phyloP scores from a whole-genome alignment of 2,797 vertebrate species.

The Melanotaenia nigrans region DNA sequence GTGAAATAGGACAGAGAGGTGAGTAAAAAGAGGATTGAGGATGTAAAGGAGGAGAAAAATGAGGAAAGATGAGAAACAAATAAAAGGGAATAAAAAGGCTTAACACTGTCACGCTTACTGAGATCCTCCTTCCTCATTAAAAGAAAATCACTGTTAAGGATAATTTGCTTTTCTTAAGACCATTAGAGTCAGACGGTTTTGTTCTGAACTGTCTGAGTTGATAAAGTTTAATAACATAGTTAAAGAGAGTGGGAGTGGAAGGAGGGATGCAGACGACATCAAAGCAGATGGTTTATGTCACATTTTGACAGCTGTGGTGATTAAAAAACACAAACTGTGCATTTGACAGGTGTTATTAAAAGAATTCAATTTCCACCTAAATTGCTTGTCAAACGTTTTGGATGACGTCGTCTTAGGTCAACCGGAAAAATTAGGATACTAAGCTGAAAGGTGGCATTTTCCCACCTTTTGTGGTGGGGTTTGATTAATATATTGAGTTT shows the following conservation, averaged over 20 bases:
- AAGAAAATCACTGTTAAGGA: conserved; percentile 48
- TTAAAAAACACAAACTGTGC: no score
- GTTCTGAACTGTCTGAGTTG: conserved; percentile 46
- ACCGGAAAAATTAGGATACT: no score
- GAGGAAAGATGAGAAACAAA: background rate
- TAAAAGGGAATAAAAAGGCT: conserved; percentile 7
- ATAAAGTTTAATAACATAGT: conserved; percentile 57
- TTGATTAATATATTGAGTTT: no score
- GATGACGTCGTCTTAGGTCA: background rate
- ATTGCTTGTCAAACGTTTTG: background rate
- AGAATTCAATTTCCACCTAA: no score
- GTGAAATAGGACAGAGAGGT: conserved; percentile 22
- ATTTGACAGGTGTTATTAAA: conserved; percentile 16
- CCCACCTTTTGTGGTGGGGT: no score
- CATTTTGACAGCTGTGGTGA: conserved; percentile 1
- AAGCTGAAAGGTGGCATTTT: background rate
- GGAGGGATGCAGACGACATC: conserved; percentile 22
- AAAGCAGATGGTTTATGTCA: conserved; percentile 23
- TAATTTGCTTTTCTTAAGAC: conserved; percentile 53
- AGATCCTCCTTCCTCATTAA: conserved; percentile 29
- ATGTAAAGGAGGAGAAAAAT: conserved; percentile 1
- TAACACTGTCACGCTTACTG: background rate
- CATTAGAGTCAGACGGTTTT: conserved; percentile 56
- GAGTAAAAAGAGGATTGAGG: conserved; percentile 18
- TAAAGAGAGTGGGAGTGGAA: conserved; percentile 25